phyloP scores from a whole-genome alignment of 35 echinoderm and acorn worm genomes.

The Heliocidaris erythrogramma region DNA sequence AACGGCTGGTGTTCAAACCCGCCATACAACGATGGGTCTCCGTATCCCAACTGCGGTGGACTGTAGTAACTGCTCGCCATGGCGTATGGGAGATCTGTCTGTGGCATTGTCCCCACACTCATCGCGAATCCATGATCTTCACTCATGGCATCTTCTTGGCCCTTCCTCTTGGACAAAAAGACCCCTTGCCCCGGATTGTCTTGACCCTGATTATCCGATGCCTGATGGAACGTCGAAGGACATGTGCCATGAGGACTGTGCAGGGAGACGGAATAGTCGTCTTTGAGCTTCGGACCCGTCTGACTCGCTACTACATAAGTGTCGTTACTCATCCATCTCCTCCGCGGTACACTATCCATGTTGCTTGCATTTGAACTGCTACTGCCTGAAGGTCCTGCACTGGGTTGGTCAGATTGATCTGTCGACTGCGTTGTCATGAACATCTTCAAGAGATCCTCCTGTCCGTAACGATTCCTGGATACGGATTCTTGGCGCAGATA shows the following conservation, averaged over 20 bases:
- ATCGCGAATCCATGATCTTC: conserved; percentile 35
- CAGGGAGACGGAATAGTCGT: conserved; percentile 86
- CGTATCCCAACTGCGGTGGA: conserved; percentile 21
- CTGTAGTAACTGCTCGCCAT: conserved; percentile 41
- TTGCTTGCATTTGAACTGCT: not conserved
- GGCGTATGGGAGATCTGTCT: conserved; percentile 21
- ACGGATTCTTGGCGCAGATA: conserved; percentile 79
- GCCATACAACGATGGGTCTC: not conserved
- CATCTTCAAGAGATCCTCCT: conserved; percentile 84
- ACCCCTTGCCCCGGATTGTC: conserved; percentile 63
- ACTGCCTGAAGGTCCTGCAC: not conserved
- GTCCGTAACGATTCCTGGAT: conserved; percentile 77
- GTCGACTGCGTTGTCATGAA: conserved; percentile 42
- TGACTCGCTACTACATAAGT: conserved; percentile 91
- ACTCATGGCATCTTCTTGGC: conserved; percentile 22
- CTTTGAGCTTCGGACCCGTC: conserved; percentile 71
- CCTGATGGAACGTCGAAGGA: conserved; percentile 91
- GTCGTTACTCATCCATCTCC: conserved; percentile 91
- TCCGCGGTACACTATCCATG: conserved; percentile 57
- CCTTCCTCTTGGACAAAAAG: not conserved
- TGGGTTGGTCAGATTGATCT: conserved; percentile 38
- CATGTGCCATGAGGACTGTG: conserved; percentile 90
- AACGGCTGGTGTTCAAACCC: conserved; percentile 67
- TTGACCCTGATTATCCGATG: conserved; percentile 72
- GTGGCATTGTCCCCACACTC: conserved; percentile 49